These are phyloP conservation scores for Romanogobio albipinnatus DNA, from an alignment of 2,113 vertebrate genomes.

Conservation along the genomic window DNA sequence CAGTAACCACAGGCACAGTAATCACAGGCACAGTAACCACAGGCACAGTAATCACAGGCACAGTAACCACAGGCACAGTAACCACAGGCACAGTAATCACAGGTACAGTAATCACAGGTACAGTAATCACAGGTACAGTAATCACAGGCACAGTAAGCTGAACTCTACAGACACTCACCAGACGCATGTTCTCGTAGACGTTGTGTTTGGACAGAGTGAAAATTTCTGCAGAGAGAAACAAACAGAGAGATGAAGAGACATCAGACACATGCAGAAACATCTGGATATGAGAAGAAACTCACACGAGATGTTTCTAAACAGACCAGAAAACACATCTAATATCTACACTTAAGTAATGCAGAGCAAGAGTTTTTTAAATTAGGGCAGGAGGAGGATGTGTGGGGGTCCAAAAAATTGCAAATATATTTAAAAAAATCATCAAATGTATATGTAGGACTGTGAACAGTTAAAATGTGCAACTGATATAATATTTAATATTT, in stretches of 20 bases:
- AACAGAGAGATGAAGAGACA: background rate
- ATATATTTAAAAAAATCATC: too few species aligned
- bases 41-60: too few species aligned
- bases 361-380: background rate
- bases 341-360: background rate
- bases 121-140: too few species aligned
- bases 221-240: constrained; percentile 83
- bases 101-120: too few species aligned
- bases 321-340: background rate
- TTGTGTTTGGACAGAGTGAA: constrained; percentile 94
- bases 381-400: background rate
- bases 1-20: too few species aligned
- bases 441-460: too few species aligned
- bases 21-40: too few species aligned
- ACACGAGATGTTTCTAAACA: background rate
- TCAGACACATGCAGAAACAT: background rate
- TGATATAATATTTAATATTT: background rate
- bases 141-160: too few species aligned
- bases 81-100: too few species aligned
- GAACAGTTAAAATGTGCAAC: too few species aligned
- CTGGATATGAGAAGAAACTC: background rate
- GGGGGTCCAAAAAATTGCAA: too few species aligned
- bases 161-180: constrained; percentile 82
- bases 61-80: too few species aligned
- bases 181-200: constrained; percentile 92